These are phyloP conservation scores for Atethmia centrago DNA, from an alignment of 2,888 invertebrate species.

Conservation along the genomic window DNA sequence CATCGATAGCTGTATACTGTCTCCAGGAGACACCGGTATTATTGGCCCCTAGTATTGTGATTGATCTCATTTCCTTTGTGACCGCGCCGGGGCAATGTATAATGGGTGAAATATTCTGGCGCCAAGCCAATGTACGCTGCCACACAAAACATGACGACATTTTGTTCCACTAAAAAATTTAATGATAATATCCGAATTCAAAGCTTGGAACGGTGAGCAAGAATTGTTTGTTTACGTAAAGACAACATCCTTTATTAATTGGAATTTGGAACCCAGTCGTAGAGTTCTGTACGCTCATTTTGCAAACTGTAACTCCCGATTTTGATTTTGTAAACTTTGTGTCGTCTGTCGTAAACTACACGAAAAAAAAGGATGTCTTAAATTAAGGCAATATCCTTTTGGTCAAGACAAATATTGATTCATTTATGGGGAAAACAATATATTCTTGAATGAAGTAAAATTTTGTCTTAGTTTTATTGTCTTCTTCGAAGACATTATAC, in stretches of 20 bases:
- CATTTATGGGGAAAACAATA: too few species aligned
- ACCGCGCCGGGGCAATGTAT: conserved; percentile 77
- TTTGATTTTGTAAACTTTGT: conserved; percentile 11
- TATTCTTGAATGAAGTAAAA: too few species aligned
- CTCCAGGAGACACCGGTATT: conserved; percentile 60
- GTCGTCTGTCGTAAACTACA: neutral
- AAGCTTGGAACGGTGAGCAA: conserved; percentile 38
- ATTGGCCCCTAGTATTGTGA: conserved; percentile 71
- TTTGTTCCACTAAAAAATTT: conserved; percentile 72
- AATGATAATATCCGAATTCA: conserved; percentile 64
- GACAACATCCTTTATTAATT: conserved; percentile 36
- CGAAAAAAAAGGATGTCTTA: too few species aligned
- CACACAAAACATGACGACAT: conserved; percentile 78
- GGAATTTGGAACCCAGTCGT: conserved; percentile 10
- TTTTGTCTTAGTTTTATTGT: too few species aligned
- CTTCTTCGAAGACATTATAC: too few species aligned
- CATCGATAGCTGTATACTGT: conserved; percentile 41
- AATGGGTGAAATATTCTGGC: conserved; percentile 85
- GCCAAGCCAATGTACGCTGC: conserved; percentile 77
- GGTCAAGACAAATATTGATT: too few species aligned
- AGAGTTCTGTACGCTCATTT: conserved; percentile 15
- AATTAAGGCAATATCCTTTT: too few species aligned
- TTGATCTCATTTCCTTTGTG: conserved; percentile 84
- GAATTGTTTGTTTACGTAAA: conserved; percentile 44
- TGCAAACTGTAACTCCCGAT: neutral